These are phyloP conservation scores for Xenus cinereus DNA, from an alignment of 2,113 vertebrate genomes.

Conservation along the genomic window DNA sequence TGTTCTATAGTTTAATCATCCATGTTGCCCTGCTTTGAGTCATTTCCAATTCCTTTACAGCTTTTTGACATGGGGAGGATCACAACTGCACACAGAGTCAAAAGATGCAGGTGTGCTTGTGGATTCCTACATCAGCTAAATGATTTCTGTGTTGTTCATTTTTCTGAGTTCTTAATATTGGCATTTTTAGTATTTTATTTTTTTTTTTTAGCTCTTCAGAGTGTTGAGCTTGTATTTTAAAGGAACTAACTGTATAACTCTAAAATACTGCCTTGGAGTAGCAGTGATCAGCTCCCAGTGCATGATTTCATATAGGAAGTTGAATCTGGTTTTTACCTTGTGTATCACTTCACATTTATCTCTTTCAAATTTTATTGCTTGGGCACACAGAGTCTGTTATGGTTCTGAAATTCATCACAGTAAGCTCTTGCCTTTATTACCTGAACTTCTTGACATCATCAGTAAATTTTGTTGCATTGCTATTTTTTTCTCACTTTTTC, in stretches of 20 bases:
- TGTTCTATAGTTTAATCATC: not conserved
- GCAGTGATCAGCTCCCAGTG: not conserved
- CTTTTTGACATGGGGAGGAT: not conserved
- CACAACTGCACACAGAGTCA: not conserved
- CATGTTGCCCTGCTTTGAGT: not conserved
- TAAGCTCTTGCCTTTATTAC: not conserved
- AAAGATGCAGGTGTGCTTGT: not conserved
- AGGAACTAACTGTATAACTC: not conserved
- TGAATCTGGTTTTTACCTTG: not conserved
- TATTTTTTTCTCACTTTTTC: not conserved
- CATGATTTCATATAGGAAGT: not conserved
- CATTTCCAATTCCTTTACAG: not conserved
- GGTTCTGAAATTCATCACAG: not conserved
- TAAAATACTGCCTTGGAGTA: not conserved
- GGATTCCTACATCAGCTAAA: not conserved
- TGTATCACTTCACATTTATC: not conserved
- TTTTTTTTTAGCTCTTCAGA: not conserved
- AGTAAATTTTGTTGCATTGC: not conserved
- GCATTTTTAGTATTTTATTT: not conserved
- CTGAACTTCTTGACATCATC: not conserved
- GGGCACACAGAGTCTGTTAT: not conserved
- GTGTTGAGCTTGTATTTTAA: not conserved
- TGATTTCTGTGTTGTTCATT: not conserved
- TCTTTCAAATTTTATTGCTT: not conserved
- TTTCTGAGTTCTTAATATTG: not conserved